These are phyloP conservation scores for Limenitis camilla DNA, from an alignment of 2,888 invertebrate species.

Conservation along the genomic window DNA sequence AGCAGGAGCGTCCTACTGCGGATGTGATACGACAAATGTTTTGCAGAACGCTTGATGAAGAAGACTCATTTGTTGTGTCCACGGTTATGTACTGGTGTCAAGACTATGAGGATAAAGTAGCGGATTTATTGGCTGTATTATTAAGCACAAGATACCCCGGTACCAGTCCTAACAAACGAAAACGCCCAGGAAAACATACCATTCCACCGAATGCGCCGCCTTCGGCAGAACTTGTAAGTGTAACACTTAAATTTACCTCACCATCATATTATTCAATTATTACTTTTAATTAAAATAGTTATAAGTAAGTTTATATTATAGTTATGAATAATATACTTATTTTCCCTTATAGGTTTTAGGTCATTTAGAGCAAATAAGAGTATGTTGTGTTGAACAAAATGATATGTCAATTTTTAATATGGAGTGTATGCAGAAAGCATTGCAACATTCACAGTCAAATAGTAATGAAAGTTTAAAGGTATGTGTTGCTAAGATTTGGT, in stretches of 20 bases:
- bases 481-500: slow-evolving; percentile 26
- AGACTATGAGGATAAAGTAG: slow-evolving; percentile 91
- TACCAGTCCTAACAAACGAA: slow-evolving; percentile 92
- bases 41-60: slow-evolving; percentile 81
- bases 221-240: slow-evolving; percentile 82
- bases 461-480: slow-evolving; percentile 90
- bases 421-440: slow-evolving; percentile 92
- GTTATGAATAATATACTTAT: slow-evolving; percentile 4
- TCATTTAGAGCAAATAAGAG: slow-evolving; percentile 92
- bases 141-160: slow-evolving; percentile 88
- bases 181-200: slow-evolving; percentile 85
- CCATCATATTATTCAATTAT: neutral
- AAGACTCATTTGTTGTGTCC: slow-evolving; percentile 93
- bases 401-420: slow-evolving; percentile 88
- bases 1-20: slow-evolving; percentile 91
- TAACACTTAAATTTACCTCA: neutral
- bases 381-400: slow-evolving; percentile 79
- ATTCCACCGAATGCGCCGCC: slow-evolving; percentile 81
- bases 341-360: slow-evolving; percentile 79
- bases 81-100: slow-evolving; percentile 96
- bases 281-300: neutral
- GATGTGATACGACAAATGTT: slow-evolving; percentile 90
- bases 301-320: neutral
- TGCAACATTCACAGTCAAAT: slow-evolving; percentile 90
- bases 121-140: slow-evolving; percentile 84